Conservation (phyloP, 2,797 vertebrate genomes). For the Lepus oiostolus region DNA sequence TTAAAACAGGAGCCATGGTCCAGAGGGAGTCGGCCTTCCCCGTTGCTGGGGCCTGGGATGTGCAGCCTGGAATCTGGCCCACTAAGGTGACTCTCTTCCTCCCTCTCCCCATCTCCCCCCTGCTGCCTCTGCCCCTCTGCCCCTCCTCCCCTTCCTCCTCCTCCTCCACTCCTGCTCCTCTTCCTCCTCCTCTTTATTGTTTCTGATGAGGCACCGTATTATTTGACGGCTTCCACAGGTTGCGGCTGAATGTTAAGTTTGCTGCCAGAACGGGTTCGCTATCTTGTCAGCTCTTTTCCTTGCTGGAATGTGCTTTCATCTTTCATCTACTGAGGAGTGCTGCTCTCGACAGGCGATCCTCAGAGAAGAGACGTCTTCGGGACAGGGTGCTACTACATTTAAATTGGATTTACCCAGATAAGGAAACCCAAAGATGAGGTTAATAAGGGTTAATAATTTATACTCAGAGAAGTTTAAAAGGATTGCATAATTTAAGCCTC, state of each 20-base stretch:
- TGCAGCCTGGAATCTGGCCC: not conserved
- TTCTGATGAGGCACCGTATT: not conserved
- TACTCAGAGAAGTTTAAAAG: slow-evolving; percentile 56
- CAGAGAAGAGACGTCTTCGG: slow-evolving; percentile 75
- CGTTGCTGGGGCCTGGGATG: not conserved
- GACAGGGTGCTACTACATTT: slow-evolving; percentile 71
- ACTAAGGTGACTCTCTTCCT: fast-evolving
- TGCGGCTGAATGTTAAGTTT: slow-evolving; percentile 77
- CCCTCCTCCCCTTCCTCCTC: no score
- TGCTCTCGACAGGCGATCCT: slow-evolving; percentile 51
- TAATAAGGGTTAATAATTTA: slow-evolving; percentile 76
- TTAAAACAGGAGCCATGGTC: not conserved
- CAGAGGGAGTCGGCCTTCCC: no score
- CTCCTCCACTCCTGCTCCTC: not conserved
- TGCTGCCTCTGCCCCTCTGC: not conserved
- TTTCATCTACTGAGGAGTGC: slow-evolving; percentile 54
- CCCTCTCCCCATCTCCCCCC: not conserved
- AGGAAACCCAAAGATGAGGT: slow-evolving; percentile 68
- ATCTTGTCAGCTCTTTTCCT: slow-evolving; percentile 80
- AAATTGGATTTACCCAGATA: slow-evolving; percentile 63
- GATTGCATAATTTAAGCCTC: slow-evolving; percentile 62
- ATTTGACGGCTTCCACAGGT: slow-evolving; percentile 59
- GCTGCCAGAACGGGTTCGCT: slow-evolving; percentile 78
- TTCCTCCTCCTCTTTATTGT: not conserved
- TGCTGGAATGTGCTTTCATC: slow-evolving; percentile 81